Evolutionary conservation across 2,888 invertebrate species (phyloP).

Genomic region (Fabriciana adippe): DNA sequence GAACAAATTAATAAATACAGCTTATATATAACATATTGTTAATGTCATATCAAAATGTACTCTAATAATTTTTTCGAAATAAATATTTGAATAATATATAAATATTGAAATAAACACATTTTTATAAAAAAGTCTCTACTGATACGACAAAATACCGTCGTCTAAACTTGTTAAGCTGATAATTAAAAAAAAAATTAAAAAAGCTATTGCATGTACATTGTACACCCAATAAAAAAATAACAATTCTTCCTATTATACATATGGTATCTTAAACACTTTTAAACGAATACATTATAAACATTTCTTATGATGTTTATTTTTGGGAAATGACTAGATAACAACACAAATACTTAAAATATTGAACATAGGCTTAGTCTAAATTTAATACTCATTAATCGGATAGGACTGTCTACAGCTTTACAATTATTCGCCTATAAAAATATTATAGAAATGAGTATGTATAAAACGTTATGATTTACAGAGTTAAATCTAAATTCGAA

Average conservation of each 20-base stretch:
- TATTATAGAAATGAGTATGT: conserved; percentile 38
- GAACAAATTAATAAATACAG: conserved; percentile 1
- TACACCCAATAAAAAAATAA: no score
- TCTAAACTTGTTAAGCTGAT: no score
- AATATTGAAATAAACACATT: neutral
- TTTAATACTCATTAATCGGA: conserved; percentile 17
- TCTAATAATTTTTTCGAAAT: neutral
- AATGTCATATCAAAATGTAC: neutral
- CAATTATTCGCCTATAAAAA: conserved; percentile 37
- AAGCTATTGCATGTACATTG: no score
- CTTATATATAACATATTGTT: neutral
- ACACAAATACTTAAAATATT: neutral
- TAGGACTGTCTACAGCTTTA: conserved; percentile 31
- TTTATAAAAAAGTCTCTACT: neutral
- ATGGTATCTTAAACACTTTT: no score
- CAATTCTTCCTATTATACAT: no score
- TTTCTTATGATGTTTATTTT: neutral
- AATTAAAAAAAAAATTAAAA: no score
- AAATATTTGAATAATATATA: neutral
- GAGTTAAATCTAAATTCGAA: conserved; percentile 33
- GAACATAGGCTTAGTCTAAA: neutral
- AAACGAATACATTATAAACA: no score
- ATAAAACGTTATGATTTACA: conserved; percentile 36
- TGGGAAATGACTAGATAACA: conserved; percentile 15
- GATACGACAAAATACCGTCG: no score